Evolutionary conservation across 1,140 invertebrate species (phyloP), one percentile per base, ranked within the genome.

Genomic region (Holotrichia oblita): DNA sequence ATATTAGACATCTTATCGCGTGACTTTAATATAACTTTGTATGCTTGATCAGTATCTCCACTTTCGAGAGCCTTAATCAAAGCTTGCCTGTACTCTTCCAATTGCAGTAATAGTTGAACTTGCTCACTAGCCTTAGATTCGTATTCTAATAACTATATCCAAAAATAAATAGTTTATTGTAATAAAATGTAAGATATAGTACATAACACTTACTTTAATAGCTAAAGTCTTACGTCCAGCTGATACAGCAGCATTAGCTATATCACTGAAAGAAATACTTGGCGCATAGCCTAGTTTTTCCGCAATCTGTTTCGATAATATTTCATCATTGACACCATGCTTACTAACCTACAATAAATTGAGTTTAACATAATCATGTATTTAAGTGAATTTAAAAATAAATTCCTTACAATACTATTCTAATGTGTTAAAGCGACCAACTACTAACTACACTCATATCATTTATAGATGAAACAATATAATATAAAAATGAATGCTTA

Each of bases 21-120:
- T 40, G 98, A 89, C 87, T 95, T 92, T 74, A 98, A 87, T 44
- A 99, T 90, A 2, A 98, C 97, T 40, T 92, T 93, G 84, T 96
- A 97, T 59, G 98, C 93, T 75, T 98, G 89, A 88, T 99, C 96
- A 0, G 96, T 97, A 85, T 99, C 96, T 0, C 97, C 97, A 87
- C 96, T 98, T 82, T 97, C 94, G 9, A 98, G 95, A 0, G 97
- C 97, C 88, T 98, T 98, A 27, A 91, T 89, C 9, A 99, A 87
- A 24, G 97, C 97, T 3, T 91, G 90, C 79, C 90, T 89, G 77
- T 94, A 92, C 85, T 98, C 94, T 0, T 94, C 93, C 80, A 99
- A 90, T 84, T 94, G 91, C 44, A 99, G 87, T 8, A 99, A 88
- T 22, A 98, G 86, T 77, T 85, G 81, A 6, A 87, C 96, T 90